Base-by-base conservation (phyloP, 2,797 vertebrate species). In the Acipenser ruthenus region DNA sequence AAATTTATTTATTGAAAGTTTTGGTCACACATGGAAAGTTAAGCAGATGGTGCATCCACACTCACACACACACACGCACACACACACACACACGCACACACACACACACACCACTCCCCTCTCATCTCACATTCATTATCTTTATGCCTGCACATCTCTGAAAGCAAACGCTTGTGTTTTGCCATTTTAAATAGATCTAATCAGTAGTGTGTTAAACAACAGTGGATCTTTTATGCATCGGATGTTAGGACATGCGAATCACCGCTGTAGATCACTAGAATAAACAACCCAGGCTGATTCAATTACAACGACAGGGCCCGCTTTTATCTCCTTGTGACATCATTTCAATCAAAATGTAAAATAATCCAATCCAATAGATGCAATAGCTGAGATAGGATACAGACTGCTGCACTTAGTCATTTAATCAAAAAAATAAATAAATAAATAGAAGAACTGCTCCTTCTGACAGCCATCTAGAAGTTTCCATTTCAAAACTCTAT, bases 281-380 rank as follows among this genome's bases (percentile, higher is more conserved):
- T 95, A 95, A 97, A 96, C 95, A 95, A 91, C 92, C 89, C 77
- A 59, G 85, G 80, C 93, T 93, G 92, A 94, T 96, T 95, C 95
- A 95, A 94, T 98, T 95, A 96, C 95, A 93, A 88, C 84, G 90
- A 83, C 78, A 86, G 87, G 89, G 87, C 88, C 83, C 78, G 85
- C 90, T 93, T 95, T 96, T 96, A 97, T 98, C 95, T 93, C 89
- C 79, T 73, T 62, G 78, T 93, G 93, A 95, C 95, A 99, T 98
- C 95, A 93, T 95, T 97, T 98, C 95, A 94, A 99, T 98, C 95
- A 98, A 97, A 98, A 98, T 98, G 96, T 96, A 95, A 96, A 98
- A 97, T 95, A 97, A 98, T 95, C 93, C 94, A 95, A 94, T 93
- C 90, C 91, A 89, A 89, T 88, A 89, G 93, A 93, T 93, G 91